Percentiles rank a stretch among this genome's conserved stretches.
Evolutionary conservation across 64 coral and sea anemone species (phyloP).

Genomic region (Acropora yongei): DNA sequence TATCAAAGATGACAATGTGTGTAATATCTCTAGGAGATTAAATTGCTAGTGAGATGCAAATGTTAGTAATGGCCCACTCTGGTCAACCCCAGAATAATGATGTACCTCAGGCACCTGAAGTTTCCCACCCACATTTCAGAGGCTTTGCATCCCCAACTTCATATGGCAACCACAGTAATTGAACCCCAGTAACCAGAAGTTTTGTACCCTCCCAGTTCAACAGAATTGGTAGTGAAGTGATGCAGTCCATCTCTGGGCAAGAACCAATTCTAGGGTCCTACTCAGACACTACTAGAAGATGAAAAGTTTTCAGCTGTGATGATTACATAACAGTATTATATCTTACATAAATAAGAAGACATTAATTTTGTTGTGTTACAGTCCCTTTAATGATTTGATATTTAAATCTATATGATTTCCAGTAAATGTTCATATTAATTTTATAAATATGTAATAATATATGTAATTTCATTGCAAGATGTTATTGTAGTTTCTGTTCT

Average conservation of each 20-base stretch:
- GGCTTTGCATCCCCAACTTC: background rate
- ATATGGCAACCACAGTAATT: conserved; percentile 6
- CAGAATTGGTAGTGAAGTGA: conserved; percentile 2
- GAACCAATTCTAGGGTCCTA: conserved; percentile 6
- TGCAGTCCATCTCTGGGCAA: background rate
- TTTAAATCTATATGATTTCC: background rate
- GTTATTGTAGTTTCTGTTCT: background rate
- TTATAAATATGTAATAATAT: background rate
- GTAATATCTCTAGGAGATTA: conserved; percentile 40
- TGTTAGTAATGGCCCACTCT: conserved; percentile 35
- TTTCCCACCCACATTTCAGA: background rate
- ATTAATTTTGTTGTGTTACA: background rate
- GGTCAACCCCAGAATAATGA: conserved; percentile 5
- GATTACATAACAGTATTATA: background rate
- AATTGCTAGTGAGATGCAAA: conserved; percentile 48
- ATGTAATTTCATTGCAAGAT: background rate
- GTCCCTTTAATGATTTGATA: conserved; percentile 19
- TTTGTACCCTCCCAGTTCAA: background rate
- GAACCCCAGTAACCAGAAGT: background rate
- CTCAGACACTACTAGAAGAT: background rate
- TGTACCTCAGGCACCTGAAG: background rate
- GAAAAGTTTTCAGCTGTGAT: background rate
- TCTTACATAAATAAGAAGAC: background rate
- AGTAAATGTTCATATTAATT: background rate
- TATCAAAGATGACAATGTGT: conserved; percentile 51